These are phyloP conservation scores for Otolemur crassicaudatus DNA, from an alignment of 2,797 vertebrate species.

Conservation along the genomic window DNA sequence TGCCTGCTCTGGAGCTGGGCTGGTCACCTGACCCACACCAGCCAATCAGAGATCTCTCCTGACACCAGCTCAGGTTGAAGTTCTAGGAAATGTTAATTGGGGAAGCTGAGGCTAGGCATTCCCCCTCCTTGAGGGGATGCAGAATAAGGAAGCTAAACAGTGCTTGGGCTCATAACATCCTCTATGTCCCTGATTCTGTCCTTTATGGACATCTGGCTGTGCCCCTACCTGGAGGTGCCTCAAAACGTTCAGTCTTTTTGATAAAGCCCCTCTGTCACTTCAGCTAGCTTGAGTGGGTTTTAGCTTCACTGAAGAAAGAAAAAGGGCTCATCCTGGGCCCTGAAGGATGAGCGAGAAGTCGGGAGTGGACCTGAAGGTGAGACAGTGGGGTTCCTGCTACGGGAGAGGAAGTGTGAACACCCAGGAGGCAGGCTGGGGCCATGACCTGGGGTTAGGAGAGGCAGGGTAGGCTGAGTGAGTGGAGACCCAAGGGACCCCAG, in stretches of 20 bases:
- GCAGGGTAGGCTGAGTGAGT: background rate
- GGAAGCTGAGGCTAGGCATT: background rate
- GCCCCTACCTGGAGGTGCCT: background rate
- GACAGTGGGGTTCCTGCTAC: background rate
- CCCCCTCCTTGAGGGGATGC: background rate
- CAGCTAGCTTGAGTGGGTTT: background rate
- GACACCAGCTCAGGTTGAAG: background rate
- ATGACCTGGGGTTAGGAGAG: background rate
- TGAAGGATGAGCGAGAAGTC: background rate
- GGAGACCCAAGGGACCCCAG: background rate
- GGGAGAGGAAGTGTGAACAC: background rate
- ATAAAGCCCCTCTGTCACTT: background rate
- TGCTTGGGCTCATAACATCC: rapidly evolving
- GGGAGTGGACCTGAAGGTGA: background rate
- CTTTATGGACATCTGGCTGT: background rate
- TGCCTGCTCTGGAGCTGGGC: background rate
- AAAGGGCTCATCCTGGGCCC: background rate
- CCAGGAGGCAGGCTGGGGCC: too few species aligned
- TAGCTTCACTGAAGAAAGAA: background rate
- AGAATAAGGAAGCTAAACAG: background rate
- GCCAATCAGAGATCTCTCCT: constrained; percentile 45
- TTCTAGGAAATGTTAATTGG: background rate
- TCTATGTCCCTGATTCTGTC: background rate
- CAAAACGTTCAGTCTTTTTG: background rate
- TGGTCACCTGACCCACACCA: constrained; percentile 2